A percentile compares a stretch with the other conserved stretches of the same genome.
phyloP scores from a whole-genome alignment of 2,797 vertebrate species.

The Paedocypris micromegethes region DNA sequence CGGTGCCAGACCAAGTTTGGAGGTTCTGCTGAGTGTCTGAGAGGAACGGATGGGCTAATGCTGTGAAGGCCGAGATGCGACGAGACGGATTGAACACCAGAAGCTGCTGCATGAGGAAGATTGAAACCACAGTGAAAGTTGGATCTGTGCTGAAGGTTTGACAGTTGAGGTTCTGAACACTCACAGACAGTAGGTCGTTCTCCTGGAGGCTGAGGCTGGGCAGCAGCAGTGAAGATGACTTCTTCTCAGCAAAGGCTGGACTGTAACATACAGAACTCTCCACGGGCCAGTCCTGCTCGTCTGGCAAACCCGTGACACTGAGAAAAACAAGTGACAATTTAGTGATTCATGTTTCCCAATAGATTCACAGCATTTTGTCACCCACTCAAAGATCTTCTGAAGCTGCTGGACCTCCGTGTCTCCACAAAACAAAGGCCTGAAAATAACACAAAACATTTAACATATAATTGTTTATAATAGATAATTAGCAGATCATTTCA shows the following conservation, averaged over 20 bases:
- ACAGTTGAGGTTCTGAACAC: slow-evolving; percentile 20
- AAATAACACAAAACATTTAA: neutral
- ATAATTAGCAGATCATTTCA: neutral
- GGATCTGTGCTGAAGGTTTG: too few species aligned
- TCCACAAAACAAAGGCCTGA: slow-evolving; percentile 67
- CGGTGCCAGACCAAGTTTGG: too few species aligned
- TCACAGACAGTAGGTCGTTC: slow-evolving; percentile 65
- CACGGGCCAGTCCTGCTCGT: slow-evolving; percentile 67
- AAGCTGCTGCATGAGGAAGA: slow-evolving; percentile 60
- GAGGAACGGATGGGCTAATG: slow-evolving; percentile 67
- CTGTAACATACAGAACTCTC: slow-evolving; percentile 63
- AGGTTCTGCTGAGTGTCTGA: slow-evolving; percentile 10
- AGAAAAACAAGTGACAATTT: neutral
- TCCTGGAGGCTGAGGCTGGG: slow-evolving; percentile 55
- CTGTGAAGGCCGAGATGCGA: slow-evolving; percentile 66
- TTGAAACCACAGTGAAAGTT: neutral
- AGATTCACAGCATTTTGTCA: slow-evolving; percentile 8
- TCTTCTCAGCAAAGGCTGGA: slow-evolving; percentile 46
- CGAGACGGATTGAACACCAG: slow-evolving; percentile 61
- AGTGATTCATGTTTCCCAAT: neutral
- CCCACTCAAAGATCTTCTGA: slow-evolving; percentile 74
- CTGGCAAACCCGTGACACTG: slow-evolving; percentile 66
- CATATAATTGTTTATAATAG: neutral
- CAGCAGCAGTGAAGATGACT: slow-evolving; percentile 51
- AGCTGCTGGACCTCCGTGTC: slow-evolving; percentile 69